A percentile compares a stretch with the other conserved stretches of the same genome.
Evolutionary conservation across 2,888 invertebrate species (phyloP).

Genomic region (Drosophila percnosoma): DNA sequence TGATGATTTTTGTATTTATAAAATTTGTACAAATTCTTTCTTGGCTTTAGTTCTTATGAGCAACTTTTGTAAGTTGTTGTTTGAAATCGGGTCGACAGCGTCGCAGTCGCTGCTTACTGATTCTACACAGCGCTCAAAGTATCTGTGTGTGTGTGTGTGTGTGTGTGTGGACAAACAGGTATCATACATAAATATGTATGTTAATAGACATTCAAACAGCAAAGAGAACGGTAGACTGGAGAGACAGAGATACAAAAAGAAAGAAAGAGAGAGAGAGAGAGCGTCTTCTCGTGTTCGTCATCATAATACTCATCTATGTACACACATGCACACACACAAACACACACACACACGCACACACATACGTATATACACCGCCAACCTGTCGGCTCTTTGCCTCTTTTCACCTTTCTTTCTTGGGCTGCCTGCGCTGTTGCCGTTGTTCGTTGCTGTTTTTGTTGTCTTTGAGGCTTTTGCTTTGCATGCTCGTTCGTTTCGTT

Average conservation of each 20-base stretch:
- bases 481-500: constrained; percentile 49
- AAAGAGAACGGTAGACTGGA: constrained; percentile 7
- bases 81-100: constrained; percentile 68
- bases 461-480: constrained; percentile 42
- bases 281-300: constrained; percentile 18
- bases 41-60: constrained; percentile 27
- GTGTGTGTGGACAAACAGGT: constrained; percentile 48
- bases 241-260: constrained; percentile 1
- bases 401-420: constrained; percentile 73
- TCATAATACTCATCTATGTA: constrained; percentile 33
- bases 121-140: constrained; percentile 56
- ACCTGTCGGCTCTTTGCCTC: constrained; percentile 60
- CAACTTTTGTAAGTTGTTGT: constrained; percentile 40
- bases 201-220: constrained; percentile 30
- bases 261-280: constrained; percentile 4
- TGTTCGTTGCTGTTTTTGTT: constrained; percentile 9
- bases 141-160: constrained; percentile 11
- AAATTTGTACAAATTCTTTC: constrained; percentile 17
- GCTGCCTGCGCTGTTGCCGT: constrained; percentile 27
- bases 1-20: constrained; percentile 7
- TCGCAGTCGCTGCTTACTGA: constrained; percentile 62
- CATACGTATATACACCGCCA: background rate
- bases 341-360: background rate
- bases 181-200: constrained; percentile 39
- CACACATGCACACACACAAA: constrained; percentile 1